phyloP scores from a whole-genome alignment of 1,140 invertebrate species.

The Yoshiicerus persimilis region DNA sequence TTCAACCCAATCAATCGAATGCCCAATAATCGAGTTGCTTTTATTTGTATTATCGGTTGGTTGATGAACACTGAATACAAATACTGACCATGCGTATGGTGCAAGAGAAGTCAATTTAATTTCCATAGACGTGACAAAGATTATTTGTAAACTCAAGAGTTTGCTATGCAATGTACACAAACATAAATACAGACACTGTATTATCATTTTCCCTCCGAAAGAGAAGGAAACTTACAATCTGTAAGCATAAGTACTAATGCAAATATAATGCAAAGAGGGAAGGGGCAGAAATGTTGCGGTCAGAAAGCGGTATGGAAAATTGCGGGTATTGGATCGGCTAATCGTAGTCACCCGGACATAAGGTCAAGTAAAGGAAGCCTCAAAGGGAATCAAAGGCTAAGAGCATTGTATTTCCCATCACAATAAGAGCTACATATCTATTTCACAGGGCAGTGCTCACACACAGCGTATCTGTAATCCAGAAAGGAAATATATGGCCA shows the following conservation, averaged over 20 bases:
- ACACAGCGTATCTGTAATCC: background rate
- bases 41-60: background rate
- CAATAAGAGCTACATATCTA: background rate
- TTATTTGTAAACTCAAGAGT: background rate
- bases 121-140: background rate
- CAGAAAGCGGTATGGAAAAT: background rate
- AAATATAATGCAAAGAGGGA: background rate
- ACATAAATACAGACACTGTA: background rate
- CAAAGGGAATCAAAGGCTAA: conserved; percentile 15
- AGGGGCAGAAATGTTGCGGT: background rate
- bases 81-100: background rate
- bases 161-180: background rate
- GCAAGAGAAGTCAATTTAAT: background rate
- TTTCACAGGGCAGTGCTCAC: background rate
- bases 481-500: background rate
- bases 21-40: background rate
- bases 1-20: background rate
- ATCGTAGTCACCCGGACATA: background rate
- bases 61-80: background rate
- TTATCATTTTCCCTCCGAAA: no score
- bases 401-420: background rate
- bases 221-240: no score
- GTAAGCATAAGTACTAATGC: background rate
- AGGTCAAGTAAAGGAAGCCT: background rate
- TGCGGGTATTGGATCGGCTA: background rate